phyloP scores from a whole-genome alignment of 2,113 vertebrate species.

The Ariopsis seemanni region DNA sequence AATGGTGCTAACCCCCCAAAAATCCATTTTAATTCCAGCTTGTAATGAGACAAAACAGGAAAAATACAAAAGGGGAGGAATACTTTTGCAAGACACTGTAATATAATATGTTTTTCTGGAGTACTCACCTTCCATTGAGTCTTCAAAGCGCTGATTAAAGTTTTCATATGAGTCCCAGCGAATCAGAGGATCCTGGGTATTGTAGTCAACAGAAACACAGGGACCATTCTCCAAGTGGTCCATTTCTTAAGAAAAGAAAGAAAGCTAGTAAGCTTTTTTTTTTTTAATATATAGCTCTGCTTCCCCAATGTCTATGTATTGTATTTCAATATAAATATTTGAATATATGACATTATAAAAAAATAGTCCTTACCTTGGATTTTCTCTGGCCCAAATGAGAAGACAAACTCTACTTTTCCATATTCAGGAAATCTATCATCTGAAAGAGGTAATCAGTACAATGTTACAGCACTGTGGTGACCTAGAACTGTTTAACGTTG shows the following conservation, averaged over 20 bases:
- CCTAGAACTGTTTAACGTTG: background rate
- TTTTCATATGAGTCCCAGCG: slow-evolving; percentile 98
- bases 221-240: slow-evolving; percentile 93
- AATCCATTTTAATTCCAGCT: too few relatives aligned
- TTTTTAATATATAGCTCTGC: background rate
- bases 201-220: slow-evolving; percentile 94
- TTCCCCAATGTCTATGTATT: background rate
- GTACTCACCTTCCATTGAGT: slow-evolving; percentile 79
- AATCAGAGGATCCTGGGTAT: slow-evolving; percentile 91
- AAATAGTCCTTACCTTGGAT: slow-evolving; percentile 82
- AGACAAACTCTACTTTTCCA: slow-evolving; percentile 96
- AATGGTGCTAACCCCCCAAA: too few relatives aligned
- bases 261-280: slow-evolving; percentile 1
- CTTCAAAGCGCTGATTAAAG: slow-evolving; percentile 83
- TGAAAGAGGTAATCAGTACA: slow-evolving; percentile 56
- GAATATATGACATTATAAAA: background rate
- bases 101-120: background rate
- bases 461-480: background rate
- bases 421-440: slow-evolving; percentile 96
- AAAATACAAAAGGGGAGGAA: too few relatives aligned
- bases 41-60: too few relatives aligned
- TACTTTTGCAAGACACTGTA: too few relatives aligned
- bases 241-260: slow-evolving; percentile 78
- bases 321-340: background rate
- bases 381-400: slow-evolving; percentile 97